Evolutionary conservation across 2,888 invertebrate genomes (phyloP).

Genomic region (Dryocosmus kuriphilus): DNA sequence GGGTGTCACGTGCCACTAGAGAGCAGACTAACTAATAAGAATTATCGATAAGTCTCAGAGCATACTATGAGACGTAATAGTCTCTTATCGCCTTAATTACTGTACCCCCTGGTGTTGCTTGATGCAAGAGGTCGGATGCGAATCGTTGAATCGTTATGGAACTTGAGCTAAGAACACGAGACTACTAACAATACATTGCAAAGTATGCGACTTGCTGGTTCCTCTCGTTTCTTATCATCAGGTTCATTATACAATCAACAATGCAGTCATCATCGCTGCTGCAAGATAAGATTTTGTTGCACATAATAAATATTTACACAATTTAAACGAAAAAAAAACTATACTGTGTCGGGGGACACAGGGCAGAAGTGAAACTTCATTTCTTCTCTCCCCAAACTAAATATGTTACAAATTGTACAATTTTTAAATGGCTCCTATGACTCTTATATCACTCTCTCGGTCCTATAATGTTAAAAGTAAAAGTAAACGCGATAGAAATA

Average conservation of each 20-base stretch:
- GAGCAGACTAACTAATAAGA: constrained; percentile 52
- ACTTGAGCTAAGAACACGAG: constrained; percentile 66
- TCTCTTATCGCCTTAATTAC: constrained; percentile 69
- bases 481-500: too few relatives aligned
- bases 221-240: constrained; percentile 28
- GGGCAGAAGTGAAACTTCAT: too few relatives aligned
- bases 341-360: too few relatives aligned
- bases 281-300: too few relatives aligned
- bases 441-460: too few relatives aligned
- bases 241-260: constrained; percentile 16
- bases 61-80: constrained; percentile 52
- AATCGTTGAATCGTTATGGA: constrained; percentile 54
- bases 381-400: too few relatives aligned
- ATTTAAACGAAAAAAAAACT: neutral
- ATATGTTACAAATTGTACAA: too few relatives aligned
- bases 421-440: too few relatives aligned
- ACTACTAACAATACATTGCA: constrained; percentile 47
- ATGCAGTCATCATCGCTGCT: neutral
- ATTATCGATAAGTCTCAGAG: constrained; percentile 58
- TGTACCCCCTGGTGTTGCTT: constrained; percentile 71
- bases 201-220: constrained; percentile 13
- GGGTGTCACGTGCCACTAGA: constrained; percentile 58
- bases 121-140: constrained; percentile 68
- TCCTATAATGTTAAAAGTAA: too few relatives aligned
- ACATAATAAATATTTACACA: neutral